Conservation (phyloP, 2,888 invertebrate genomes). For the Epinotia nisella region DNA sequence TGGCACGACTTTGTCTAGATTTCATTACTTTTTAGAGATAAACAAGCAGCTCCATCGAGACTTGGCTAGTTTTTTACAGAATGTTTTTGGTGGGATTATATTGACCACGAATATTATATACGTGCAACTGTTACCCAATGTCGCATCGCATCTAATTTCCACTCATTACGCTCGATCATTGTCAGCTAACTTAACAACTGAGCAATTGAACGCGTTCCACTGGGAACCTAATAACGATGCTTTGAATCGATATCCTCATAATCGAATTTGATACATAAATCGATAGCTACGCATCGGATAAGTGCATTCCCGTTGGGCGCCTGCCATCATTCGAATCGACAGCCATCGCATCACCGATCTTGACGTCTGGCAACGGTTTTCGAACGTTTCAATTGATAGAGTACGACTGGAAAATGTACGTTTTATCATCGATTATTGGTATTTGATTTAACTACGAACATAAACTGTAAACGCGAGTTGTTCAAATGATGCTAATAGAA, state of each 20-base stretch:
- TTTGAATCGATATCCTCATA: neutral
- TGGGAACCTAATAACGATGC: neutral
- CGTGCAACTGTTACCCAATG: too few relatives aligned
- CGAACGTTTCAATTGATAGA: neutral
- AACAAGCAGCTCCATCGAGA: too few relatives aligned
- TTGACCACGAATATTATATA: too few relatives aligned
- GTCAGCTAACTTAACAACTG: neutral
- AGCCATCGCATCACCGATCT: neutral
- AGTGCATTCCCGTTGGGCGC: neutral
- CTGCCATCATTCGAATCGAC: neutral
- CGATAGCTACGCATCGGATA: neutral
- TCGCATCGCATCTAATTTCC: neutral
- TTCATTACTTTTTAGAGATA: too few relatives aligned
- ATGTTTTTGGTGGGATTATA: too few relatives aligned
- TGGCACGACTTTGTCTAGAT: too few relatives aligned
- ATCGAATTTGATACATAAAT: neutral
- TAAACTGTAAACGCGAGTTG: neutral
- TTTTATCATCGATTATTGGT: slow-evolving; percentile 5
- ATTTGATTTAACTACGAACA: neutral
- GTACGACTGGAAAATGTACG: neutral
- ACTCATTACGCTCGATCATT: neutral
- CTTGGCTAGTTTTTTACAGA: too few relatives aligned
- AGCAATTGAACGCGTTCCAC: neutral
- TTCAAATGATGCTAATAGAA: neutral
- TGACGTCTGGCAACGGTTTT: slow-evolving; percentile 6